These are phyloP conservation scores for Anolis apletophallus DNA, from an alignment of 2,797 vertebrate genomes.

Conservation along the genomic window DNA sequence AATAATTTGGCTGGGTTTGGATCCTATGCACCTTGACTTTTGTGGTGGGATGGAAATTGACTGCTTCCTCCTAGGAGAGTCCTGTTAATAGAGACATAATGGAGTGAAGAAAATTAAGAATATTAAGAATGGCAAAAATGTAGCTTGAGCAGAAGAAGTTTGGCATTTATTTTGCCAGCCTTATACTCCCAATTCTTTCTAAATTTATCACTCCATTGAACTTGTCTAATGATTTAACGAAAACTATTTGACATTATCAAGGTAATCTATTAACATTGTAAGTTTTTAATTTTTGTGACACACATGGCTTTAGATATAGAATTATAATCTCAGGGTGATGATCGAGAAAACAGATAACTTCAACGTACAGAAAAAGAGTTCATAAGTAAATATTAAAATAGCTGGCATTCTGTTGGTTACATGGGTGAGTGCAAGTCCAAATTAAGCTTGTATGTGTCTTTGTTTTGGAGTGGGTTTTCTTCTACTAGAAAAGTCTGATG, in stretches of 20 bases:
- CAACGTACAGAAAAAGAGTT: background rate
- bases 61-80: background rate
- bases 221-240: conserved; percentile 15
- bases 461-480: too few species aligned
- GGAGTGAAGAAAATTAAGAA: background rate
- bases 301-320: background rate
- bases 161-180: background rate
- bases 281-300: background rate
- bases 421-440: too few species aligned
- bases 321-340: background rate
- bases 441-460: too few species aligned
- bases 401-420: too few species aligned
- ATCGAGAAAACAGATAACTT: background rate
- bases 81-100: background rate
- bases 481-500: too few species aligned
- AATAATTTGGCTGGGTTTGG: background rate
- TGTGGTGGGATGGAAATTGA: background rate
- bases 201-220: conserved; percentile 20
- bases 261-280: background rate
- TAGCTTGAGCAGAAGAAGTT: background rate
- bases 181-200: background rate
- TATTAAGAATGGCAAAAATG: background rate
- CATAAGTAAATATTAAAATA: background rate
- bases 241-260: background rate
- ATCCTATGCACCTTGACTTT: background rate